Base-by-base conservation (phyloP, 1,140 invertebrate species). In the Drosophila ohnishii region DNA sequence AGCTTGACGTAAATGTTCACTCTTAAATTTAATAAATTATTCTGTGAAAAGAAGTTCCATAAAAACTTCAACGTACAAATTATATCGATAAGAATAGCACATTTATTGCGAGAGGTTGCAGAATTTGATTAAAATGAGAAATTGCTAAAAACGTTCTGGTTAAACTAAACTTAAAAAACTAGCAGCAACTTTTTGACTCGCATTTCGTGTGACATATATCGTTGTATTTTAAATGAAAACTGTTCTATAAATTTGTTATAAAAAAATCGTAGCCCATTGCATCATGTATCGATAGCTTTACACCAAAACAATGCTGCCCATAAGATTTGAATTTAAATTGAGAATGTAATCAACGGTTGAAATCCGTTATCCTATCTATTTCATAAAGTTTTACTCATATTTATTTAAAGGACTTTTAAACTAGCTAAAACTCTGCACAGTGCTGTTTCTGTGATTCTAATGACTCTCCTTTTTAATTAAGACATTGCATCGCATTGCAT, bases 261-360 rank as follows among this genome's bases (percentile, higher is more conserved):
- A 2, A 42, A 9, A 10, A 10, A 9, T 10, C 5, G 2, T 4
- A 42, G 0, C n/a, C 8, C 9, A 16, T 42, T 10, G 2, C 3
- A 42, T 42, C 9, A 42, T 42, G 7, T 19, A 16, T 16, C 3
- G 11, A n/a, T 13, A 22, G 30, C 7, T 39, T 34, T n/a, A 40
- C 13, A 8, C 4, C 3, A 3, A 30, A 22, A 37, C 25, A 71
- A 37, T 64, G 78, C 58, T 53, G 37, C 78, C 67, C 34, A 67
- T 50, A 9, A 25, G 0, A 25, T 34, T 64, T 19, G 19, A 37
- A 47, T 48, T 50, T 11, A 32, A 56, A 63, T 74, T 22, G 5
- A 13, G 32, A 53, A 25, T 14, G 2, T n/a, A n/a, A 16, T 16
- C 2, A 62, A 22, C 16, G 34, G 34, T 11, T 28, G 7, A 62